Base-by-base conservation (phyloP, 2,113 vertebrate species). In the Cepphus grylle region DNA sequence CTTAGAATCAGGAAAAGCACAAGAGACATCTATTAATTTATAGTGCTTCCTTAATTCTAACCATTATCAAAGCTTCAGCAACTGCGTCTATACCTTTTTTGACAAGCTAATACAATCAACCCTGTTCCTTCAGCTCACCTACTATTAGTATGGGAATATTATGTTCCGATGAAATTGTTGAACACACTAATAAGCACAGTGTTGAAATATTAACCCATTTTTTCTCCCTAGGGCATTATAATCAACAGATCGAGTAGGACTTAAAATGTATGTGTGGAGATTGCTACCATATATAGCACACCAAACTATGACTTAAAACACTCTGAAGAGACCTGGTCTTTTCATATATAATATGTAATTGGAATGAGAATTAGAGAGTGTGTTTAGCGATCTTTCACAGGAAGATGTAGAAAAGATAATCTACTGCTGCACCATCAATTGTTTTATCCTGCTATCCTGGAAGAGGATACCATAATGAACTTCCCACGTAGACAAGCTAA, bases 131-230 rank as follows among this genome's bases (percentile, higher is more conserved):
- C 50, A 95, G 19, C 74, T 95, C 78, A 69, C 50, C 70, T 82
- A 16, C 59, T 78, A 13, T 67, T 76, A 73, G 12, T 77, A 73
- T 16, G n/a, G 78, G 78, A 91, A 88, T 95, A 94, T 87, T 58
- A 73, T 52, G 32, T 95, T 96, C 66, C 1, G 0, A 55, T 86
- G 58, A 90, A 95, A 93, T 78, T 93, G 86, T 88, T 96, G 42
- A 91, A 94, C 66, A 45, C 71, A 74, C 86, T 91, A 91, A 93
- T 83, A 93, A 81, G 59, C 42, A 69, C 23, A 40, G 66, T 40
- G 71, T 27, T 96, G 81, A 97, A 96, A 96, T 96, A 93, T 90
- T 94, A 95, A 96, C 92, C 67, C 32, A 40, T 95, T 96, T 91
- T 80, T 2, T 78, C 45, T 88, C 93, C 93, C 81, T n/a, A 43